Percentiles rank a stretch among this genome's conserved stretches.
Evolutionary conservation across 1,140 invertebrate genomes (phyloP).

Genomic region (Hirudo medicinalis): DNA sequence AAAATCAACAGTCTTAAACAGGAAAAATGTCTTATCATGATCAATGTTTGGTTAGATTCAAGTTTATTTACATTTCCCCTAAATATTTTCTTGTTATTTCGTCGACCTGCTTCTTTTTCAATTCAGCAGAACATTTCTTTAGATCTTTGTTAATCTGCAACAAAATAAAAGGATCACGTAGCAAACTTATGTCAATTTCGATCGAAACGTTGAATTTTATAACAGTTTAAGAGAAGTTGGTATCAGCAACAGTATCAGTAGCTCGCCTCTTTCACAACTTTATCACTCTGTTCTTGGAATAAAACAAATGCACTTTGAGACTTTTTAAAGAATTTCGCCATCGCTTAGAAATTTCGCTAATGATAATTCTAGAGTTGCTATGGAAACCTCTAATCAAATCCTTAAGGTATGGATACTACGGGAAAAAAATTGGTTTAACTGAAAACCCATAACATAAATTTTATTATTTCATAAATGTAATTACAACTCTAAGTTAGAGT

Average conservation of each 20-base stretch:
- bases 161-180: not conserved
- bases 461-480: too few relatives aligned
- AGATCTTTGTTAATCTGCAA: constrained; percentile 5
- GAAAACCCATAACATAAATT: too few relatives aligned
- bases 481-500: too few relatives aligned
- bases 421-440: too few relatives aligned
- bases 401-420: too few relatives aligned
- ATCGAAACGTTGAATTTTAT: too few relatives aligned
- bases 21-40: too few relatives aligned
- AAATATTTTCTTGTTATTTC: constrained; percentile 1
- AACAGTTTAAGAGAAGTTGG: too few relatives aligned
- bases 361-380: not conserved
- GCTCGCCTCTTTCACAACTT: constrained; percentile 1
- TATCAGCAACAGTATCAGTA: not conserved
- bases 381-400: too few relatives aligned
- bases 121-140: not conserved
- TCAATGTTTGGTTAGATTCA: not conserved
- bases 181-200: too few relatives aligned
- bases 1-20: too few relatives aligned
- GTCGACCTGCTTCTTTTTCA: constrained; percentile 1
- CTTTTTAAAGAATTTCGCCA: constrained; percentile 4
- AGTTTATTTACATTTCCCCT: not conserved
- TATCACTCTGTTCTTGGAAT: not conserved
- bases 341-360: constrained; percentile 4
- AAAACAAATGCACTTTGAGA: not conserved